Evolutionary conservation across 2,113 vertebrate genomes (phyloP), one percentile per base, ranked within the genome.

Genomic region (Nanorana parkeri): DNA sequence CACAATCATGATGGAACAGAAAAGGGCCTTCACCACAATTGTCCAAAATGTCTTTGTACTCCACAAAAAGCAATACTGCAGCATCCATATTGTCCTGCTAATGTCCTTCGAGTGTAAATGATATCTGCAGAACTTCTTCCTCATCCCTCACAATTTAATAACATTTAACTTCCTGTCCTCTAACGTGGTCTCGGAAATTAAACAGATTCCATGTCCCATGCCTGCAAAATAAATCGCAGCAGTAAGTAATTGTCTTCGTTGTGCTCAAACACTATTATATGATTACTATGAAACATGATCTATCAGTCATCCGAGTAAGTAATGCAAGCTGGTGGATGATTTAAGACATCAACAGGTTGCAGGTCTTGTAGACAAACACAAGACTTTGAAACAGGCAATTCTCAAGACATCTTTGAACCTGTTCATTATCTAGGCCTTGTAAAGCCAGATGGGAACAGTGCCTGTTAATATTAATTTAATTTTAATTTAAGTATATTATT

Each of bases 111-210:
- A 61, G 28, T 41, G 56, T 60, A 73, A 61, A 21, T 17, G 1
- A 58, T 75, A 58, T 75, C 28, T 61, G 60, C 26, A 41, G 32
- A 60, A 21, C 15, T 23, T 36, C 47, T 56, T 55, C 28, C 15
- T 28, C 66, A 28, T 78, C 52, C n/a, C 11, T 78, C 20, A 68
- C 47, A 78, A 78, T 78, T 56, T 68, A 68, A 78, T 78, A 58
- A 36, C 13, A 32, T 28, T 78, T 17, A 29, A 68, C 64, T 78
- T 68, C 77, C 64, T 78, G 77, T 68, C 52, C 54, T 78, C 65
- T 68, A 78, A 78, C 66, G 47, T 68, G 77, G 77, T 78, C 77
- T 36, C 26, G 64, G 77, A 78, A 78, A 78, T 78, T 21, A 68
- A 78, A 58, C 77, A 78, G 72, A 68, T 78, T 67, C 56, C 64